A percentile compares a stretch with the other conserved stretches of the same genome.
Evolutionary conservation across 2,888 invertebrate genomes (phyloP).

Genomic region (Petrolisthes cinctipes): DNA sequence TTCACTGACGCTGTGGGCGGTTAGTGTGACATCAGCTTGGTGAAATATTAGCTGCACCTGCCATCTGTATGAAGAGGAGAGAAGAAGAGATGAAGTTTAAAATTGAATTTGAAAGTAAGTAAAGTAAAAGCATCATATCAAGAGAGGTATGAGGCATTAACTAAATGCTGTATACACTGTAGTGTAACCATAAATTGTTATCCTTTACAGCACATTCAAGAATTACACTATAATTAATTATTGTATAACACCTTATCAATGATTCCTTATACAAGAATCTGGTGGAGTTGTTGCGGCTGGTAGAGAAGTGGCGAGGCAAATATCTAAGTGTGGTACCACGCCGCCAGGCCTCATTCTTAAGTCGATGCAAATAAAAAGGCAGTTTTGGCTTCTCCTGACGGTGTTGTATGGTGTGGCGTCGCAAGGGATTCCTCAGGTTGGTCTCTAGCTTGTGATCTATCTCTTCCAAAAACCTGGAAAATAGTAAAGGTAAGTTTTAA

Average conservation of each 20-base stretch:
- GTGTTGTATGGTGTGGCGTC: not conserved
- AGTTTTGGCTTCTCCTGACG: slow-evolving; percentile 22
- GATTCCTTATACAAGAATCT: slow-evolving; percentile 7
- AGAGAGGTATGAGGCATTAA: too few species aligned
- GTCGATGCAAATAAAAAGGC: slow-evolving; percentile 29
- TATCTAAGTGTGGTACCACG: slow-evolving; percentile 52
- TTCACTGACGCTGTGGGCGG: slow-evolving; percentile 43
- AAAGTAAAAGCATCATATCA: not conserved
- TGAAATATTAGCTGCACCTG: slow-evolving; percentile 56
- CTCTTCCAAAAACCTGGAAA: slow-evolving; percentile 55
- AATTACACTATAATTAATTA: too few species aligned
- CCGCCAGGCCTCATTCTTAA: slow-evolving; percentile 39
- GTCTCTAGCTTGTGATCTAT: slow-evolving; percentile 55
- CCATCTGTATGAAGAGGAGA: slow-evolving; percentile 40
- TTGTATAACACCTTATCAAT: too few species aligned
- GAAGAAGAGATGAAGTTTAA: not conserved
- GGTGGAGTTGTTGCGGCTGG: slow-evolving; percentile 38
- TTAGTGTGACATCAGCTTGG: slow-evolving; percentile 46
- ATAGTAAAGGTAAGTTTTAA: not conserved
- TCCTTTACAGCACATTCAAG: too few species aligned
- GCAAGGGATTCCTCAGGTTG: slow-evolving; percentile 37
- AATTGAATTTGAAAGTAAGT: not conserved
- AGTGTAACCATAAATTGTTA: too few species aligned
- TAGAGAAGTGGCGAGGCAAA: slow-evolving; percentile 50
- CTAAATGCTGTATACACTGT: too few species aligned